phyloP scores from a whole-genome alignment of 2,113 vertebrate genomes.

The Callionymus lyra region DNA sequence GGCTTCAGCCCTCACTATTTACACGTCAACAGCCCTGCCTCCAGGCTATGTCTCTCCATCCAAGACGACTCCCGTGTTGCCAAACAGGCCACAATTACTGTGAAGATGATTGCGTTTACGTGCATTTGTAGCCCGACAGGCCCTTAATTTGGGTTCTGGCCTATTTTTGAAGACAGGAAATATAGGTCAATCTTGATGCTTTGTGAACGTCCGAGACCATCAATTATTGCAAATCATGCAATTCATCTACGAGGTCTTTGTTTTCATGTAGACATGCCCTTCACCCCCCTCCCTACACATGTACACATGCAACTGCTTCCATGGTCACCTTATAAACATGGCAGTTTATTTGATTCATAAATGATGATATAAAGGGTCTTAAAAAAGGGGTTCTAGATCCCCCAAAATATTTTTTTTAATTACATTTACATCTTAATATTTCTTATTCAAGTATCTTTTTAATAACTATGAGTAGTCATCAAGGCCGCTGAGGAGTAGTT shows the following conservation, averaged over 20 bases:
- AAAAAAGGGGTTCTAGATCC: too few species aligned
- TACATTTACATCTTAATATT: too few species aligned
- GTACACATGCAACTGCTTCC: too few species aligned
- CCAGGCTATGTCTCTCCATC: constrained; percentile 41
- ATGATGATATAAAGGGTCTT: too few species aligned
- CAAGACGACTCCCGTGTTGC: constrained; percentile 29
- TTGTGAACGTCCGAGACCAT: constrained; percentile 50
- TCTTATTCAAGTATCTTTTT: too few species aligned
- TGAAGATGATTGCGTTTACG: constrained; percentile 50
- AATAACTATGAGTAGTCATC: too few species aligned
- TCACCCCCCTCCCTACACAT: too few species aligned
- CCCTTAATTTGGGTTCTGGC: constrained; percentile 60
- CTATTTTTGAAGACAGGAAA: constrained; percentile 59
- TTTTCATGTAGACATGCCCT: constrained; percentile 19
- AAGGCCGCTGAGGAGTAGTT: too few species aligned
- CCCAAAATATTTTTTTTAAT: too few species aligned
- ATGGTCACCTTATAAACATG: background rate
- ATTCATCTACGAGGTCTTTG: constrained; percentile 26
- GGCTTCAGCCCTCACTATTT: constrained; percentile 44
- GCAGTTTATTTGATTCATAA: too few species aligned
- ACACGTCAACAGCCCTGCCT: constrained; percentile 50
- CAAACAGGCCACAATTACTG: constrained; percentile 48
- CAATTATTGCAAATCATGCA: constrained; percentile 50
- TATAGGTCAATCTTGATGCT: constrained; percentile 62
- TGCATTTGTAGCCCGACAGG: constrained; percentile 30